Conservation (phyloP, 2,888 invertebrate genomes). For the Chironomus riparius region DNA sequence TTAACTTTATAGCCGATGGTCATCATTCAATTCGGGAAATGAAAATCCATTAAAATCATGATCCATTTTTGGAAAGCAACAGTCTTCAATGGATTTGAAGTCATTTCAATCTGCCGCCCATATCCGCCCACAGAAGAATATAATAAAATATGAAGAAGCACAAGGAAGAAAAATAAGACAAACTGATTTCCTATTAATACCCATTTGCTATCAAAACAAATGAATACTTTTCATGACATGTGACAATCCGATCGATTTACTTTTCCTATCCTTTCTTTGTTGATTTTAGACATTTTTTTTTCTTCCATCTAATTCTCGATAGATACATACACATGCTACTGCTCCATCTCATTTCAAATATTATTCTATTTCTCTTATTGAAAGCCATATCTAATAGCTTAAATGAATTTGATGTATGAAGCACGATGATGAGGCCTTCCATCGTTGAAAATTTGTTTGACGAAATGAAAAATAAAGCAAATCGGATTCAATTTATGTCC, state of each 20-base stretch:
- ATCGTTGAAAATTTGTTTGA: neutral
- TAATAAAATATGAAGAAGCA: too few species aligned
- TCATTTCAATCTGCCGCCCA: too few species aligned
- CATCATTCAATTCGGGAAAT: too few species aligned
- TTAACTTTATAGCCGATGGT: too few species aligned
- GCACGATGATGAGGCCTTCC: neutral
- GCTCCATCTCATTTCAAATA: neutral
- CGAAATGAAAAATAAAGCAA: neutral
- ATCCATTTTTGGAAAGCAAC: too few species aligned
- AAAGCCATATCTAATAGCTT: neutral
- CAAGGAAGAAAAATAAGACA: neutral
- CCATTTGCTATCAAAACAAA: constrained; percentile 22
- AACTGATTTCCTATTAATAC: constrained; percentile 15
- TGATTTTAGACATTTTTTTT: constrained; percentile 14
- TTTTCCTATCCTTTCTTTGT: constrained; percentile 6
- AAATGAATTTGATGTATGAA: neutral
- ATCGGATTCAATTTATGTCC: neutral
- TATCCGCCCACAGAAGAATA: too few species aligned
- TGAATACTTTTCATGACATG: constrained; percentile 22
- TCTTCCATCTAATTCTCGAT: neutral
- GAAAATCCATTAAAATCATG: too few species aligned
- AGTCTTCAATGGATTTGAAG: too few species aligned
- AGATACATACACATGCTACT: too few species aligned
- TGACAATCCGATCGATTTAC: constrained; percentile 18
- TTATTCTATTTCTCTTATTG: neutral